Conservation (phyloP, 2,113 vertebrate species). For the Oncorhynchus masou region DNA sequence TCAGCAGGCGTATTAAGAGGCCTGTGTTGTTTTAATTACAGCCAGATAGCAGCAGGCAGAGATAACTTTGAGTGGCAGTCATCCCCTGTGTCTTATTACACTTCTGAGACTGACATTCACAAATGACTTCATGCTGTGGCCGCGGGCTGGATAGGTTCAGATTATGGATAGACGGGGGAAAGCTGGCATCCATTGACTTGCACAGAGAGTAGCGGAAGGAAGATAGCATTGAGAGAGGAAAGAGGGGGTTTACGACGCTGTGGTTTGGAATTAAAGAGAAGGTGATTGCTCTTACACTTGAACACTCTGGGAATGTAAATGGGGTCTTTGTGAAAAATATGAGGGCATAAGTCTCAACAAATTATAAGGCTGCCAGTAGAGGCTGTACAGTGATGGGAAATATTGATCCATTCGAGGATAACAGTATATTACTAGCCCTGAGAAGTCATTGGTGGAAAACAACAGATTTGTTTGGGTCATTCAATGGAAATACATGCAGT, state of each 20-base stretch:
- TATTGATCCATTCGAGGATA: constrained; percentile 6
- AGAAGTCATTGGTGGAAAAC: not conserved
- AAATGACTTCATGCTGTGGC: constrained; percentile 53
- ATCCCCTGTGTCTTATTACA: constrained; percentile 45
- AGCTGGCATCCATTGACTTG: not conserved
- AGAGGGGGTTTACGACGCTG: not conserved
- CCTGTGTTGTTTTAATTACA: constrained; percentile 64
- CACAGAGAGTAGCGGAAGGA: not conserved
- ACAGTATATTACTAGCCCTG: not conserved
- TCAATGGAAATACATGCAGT: not conserved
- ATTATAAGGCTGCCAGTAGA: not conserved
- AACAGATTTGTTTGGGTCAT: not conserved
- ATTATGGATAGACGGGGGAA: constrained; percentile 1
- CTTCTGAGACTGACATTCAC: constrained; percentile 41
- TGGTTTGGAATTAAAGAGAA: not conserved
- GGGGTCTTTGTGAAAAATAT: constrained; percentile 10
- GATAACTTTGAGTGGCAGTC: constrained; percentile 60
- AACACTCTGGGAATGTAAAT: constrained; percentile 29
- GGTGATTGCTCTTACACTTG: constrained; percentile 8
- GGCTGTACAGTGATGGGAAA: not conserved
- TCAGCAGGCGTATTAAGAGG: constrained; percentile 56
- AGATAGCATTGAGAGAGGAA: not conserved
- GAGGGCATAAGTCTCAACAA: constrained; percentile 4
- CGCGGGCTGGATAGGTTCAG: constrained; percentile 27
- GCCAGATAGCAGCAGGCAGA: constrained; percentile 41